Evolutionary conservation across 2,888 invertebrate genomes (phyloP), one percentile per base, ranked within the genome.

Genomic region (Barypeithes pellucidus): DNA sequence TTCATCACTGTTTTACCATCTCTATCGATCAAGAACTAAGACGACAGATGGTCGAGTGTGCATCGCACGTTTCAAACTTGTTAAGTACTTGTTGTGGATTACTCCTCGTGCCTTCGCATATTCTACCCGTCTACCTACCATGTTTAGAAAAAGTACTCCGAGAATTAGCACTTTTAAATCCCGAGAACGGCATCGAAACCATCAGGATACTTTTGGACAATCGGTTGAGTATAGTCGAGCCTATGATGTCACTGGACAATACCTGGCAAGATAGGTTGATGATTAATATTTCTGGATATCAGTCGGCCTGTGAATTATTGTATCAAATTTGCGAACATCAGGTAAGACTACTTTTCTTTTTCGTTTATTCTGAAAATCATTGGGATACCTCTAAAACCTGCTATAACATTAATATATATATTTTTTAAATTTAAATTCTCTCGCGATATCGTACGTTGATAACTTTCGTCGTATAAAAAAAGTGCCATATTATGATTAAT

Each of bases 291-390:
- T 83, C 83, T 16, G 85, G 85, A 1, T 84, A 86, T 63, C 90
- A 91, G 75, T 89, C 91, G 36, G 93, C 95, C 29, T 94, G 96
- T 80, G 94, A 94, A 85, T 88, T 95, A 71, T 88, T 95, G 68
- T 94, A 93, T 80, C 93, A 94, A 84, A 88, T 96, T 73, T 95
- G 95, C 79, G 91, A 66, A 87, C 89, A 85, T 78, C 85, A 85
- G 81, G 84, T 84, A 79, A 29, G 33, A 16, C 29, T 50, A n/a
- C n/a, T 22, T 24, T 5, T 52, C 9, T 5, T 20, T 3, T 52
- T 52, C 2, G n/a, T n/a, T n/a, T n/a, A n/a, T n/a, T n/a, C n/a
- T n/a, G n/a, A n/a, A n/a, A n/a, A n/a, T n/a, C n/a, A n/a, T n/a
- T n/a, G n/a, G n/a, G n/a, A n/a, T n/a, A n/a, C n/a, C n/a, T n/a